Conservation (phyloP, 2,797 vertebrate genomes). For the Karalla daura region DNA sequence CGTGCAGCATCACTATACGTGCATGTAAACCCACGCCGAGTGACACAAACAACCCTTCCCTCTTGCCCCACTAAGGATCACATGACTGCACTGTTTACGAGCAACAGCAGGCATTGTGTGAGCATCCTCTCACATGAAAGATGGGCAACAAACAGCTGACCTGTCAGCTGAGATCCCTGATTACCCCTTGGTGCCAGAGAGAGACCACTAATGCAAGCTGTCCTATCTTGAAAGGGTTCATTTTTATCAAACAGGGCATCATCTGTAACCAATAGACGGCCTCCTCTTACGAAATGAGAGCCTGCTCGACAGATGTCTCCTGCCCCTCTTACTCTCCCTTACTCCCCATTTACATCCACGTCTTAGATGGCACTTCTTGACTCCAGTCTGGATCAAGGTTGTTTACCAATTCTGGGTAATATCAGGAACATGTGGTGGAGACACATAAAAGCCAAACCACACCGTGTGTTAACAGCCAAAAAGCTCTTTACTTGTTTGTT, state of each 20-base stretch:
- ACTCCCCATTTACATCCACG: constrained; percentile 77
- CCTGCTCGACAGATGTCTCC: constrained; percentile 86
- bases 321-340: constrained; percentile 74
- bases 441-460: constrained; percentile 72
- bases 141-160: constrained; percentile 71
- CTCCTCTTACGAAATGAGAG: constrained; percentile 82
- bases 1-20: constrained; percentile 42
- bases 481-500: constrained; percentile 70
- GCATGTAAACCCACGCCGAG: constrained; percentile 14
- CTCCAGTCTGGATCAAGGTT: constrained; percentile 80
- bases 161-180: constrained; percentile 62
- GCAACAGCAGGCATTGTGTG: constrained; percentile 44
- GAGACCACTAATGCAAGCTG: constrained; percentile 73
- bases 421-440: constrained; percentile 77
- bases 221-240: constrained; percentile 82
- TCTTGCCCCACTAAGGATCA: constrained; percentile 50
- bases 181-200: constrained; percentile 64
- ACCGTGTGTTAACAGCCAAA: constrained; percentile 64
- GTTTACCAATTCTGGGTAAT: constrained; percentile 77
- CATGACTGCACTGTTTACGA: constrained; percentile 54
- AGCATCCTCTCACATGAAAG: constrained; percentile 54
- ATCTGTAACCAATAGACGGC: constrained; percentile 86
- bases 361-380: constrained; percentile 84
- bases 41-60: constrained; percentile 36
- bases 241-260: constrained; percentile 84